Conservation (phyloP, 2,888 invertebrate species). For the Candidula unifasciata region DNA sequence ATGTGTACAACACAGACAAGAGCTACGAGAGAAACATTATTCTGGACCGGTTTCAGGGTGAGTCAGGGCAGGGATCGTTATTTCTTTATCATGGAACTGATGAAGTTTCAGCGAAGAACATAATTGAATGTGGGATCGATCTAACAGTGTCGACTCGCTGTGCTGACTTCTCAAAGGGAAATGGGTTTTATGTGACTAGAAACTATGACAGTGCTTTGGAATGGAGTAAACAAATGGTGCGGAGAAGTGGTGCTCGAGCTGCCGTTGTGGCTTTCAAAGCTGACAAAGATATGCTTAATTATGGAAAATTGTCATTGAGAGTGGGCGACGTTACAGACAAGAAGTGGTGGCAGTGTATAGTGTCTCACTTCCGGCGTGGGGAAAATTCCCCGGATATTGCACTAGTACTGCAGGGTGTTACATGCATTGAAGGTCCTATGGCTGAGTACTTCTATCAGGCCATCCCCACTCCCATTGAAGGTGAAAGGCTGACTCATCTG, state of each 20-base stretch:
- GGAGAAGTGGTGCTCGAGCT: background rate
- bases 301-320: background rate
- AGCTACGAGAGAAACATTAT: background rate
- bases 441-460: too few species aligned
- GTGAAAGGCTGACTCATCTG: too few species aligned
- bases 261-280: conserved; percentile 35
- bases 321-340: background rate
- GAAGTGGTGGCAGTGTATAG: conserved; percentile 3
- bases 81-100: conserved; percentile 11
- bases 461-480: too few species aligned
- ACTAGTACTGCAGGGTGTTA: background rate
- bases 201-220: background rate
- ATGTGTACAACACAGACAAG: too few species aligned
- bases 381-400: background rate
- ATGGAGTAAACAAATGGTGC: background rate
- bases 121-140: conserved; percentile 14
- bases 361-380: background rate
- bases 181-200: conserved; percentile 29
- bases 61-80: background rate
- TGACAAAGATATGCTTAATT: background rate
- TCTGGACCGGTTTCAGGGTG: background rate
- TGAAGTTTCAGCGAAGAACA: background rate
- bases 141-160: background rate
- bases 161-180: background rate
- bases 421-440: conserved; percentile 9